Evolutionary conservation across 2,113 vertebrate species (phyloP).

Genomic region (Eulemur macaco): DNA sequence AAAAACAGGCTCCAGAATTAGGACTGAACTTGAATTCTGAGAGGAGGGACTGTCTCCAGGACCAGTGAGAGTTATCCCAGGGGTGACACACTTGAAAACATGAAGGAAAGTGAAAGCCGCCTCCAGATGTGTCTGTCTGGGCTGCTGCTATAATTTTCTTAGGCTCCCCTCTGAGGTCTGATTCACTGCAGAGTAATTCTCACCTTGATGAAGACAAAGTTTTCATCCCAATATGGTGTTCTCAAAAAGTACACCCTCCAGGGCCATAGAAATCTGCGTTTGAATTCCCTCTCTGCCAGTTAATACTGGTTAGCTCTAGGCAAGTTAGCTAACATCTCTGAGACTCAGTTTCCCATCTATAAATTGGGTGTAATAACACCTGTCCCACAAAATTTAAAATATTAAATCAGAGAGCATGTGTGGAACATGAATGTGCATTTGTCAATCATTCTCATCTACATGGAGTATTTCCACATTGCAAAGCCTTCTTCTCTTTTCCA

Average conservation of each 20-base stretch:
- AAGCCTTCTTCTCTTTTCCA: not conserved
- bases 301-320: not conserved
- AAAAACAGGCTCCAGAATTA: not conserved
- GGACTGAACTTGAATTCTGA: not conserved
- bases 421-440: not conserved
- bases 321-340: not conserved
- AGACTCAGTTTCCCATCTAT: not conserved
- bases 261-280: not conserved
- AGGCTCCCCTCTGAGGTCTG: not conserved
- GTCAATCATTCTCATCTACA: not conserved
- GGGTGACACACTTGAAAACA: not conserved
- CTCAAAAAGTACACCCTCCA: not conserved
- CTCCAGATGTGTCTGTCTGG: not conserved
- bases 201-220: slow-evolving; percentile 10
- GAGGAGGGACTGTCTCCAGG: not conserved
- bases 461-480: not conserved
- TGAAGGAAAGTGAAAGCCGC: not conserved
- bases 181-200: not conserved
- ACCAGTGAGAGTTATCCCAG: not conserved
- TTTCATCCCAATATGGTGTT: not conserved
- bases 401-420: not conserved
- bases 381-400: not conserved
- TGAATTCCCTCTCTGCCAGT: not conserved
- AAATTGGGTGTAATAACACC: not conserved
- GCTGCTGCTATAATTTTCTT: not conserved